Evolutionary conservation across 2,113 vertebrate species (phyloP).

Genomic region (Gasterosteus aculeatus): DNA sequence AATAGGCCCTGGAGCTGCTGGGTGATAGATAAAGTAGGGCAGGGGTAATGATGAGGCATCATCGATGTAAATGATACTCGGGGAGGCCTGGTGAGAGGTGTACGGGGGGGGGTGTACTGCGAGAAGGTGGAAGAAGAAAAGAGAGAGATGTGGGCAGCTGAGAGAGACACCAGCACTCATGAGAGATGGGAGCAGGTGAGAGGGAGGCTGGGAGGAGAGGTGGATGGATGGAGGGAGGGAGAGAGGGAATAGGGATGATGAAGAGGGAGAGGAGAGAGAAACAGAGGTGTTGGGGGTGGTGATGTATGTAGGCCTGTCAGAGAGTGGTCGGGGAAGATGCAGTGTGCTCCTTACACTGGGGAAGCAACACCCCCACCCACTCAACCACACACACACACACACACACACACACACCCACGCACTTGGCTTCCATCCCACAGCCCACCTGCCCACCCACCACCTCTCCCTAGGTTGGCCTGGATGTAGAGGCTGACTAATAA

Average conservation of each 20-base stretch:
- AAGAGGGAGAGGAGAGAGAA: conserved; percentile 75
- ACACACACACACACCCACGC: conserved; percentile 5
- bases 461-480: conserved; percentile 72
- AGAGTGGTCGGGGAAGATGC: conserved; percentile 83
- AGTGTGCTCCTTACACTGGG: conserved; percentile 82
- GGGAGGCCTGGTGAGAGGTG: conserved; percentile 67
- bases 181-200: conserved; percentile 76
- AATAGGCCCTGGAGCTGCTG: conserved; percentile 59
- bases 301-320: conserved; percentile 85
- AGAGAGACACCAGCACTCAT: conserved; percentile 64
- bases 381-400: conserved; percentile 51
- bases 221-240: conserved; percentile 76
- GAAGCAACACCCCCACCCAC: conserved; percentile 75
- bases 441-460: conserved; percentile 55
- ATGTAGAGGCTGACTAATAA: conserved; percentile 78
- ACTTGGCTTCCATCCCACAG: conserved; percentile 69
- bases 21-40: conserved; percentile 82
- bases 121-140: conserved; percentile 64
- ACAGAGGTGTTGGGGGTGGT: conserved; percentile 79
- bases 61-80: conserved; percentile 86
- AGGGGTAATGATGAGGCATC: conserved; percentile 84
- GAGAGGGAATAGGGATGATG: conserved; percentile 82
- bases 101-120: conserved; percentile 25
- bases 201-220: conserved; percentile 56
- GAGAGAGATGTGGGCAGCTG: conserved; percentile 60